Conservation (phyloP, 2,113 vertebrate species). For the Eretmochelys imbricata region DNA sequence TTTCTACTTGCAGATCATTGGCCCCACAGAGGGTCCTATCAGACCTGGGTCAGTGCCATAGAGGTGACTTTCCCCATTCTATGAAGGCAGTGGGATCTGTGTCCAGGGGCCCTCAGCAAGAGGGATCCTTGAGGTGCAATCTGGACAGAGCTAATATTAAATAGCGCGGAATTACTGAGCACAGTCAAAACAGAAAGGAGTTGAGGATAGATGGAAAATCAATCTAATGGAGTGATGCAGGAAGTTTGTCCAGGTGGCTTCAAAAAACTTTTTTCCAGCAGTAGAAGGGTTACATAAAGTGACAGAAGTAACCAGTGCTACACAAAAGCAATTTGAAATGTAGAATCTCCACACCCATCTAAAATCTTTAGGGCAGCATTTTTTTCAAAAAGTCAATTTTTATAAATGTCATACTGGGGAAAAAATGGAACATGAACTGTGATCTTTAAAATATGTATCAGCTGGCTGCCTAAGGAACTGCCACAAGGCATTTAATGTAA, state of each 20-base stretch:
- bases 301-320: background rate
- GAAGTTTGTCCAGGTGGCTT: background rate
- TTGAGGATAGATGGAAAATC: background rate
- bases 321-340: background rate
- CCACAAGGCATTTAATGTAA: background rate
- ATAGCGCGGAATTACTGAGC: background rate
- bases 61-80: background rate
- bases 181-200: background rate
- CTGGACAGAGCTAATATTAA: background rate
- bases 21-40: background rate
- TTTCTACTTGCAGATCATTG: background rate
- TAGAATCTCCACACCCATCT: background rate
- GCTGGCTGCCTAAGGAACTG: background rate
- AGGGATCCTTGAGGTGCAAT: background rate
- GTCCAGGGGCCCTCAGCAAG: background rate
- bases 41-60: background rate
- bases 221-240: background rate
- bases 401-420: background rate
- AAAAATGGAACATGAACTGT: background rate
- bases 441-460: background rate
- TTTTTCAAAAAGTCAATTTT: background rate
- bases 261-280: background rate
- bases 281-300: background rate
- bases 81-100: background rate
- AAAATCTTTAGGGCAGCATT: background rate